Evolutionary conservation across 2,888 invertebrate species (phyloP), one percentile per base, ranked within the genome.

Genomic region (Synanthedon formicaeformis): DNA sequence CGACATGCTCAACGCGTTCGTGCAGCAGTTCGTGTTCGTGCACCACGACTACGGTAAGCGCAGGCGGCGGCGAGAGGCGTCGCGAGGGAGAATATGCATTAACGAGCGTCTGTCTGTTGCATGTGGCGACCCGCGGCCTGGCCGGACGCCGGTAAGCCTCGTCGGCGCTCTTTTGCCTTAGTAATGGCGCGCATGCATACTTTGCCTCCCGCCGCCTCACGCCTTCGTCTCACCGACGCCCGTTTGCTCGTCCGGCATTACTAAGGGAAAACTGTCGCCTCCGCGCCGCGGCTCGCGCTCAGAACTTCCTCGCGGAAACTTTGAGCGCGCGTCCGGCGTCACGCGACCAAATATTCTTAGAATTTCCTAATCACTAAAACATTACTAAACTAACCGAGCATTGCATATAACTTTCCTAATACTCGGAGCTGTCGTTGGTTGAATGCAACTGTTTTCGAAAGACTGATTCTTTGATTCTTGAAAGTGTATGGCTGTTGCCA

Each of bases 21-120:
- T 98, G 55, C 96, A 97, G 79, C 93, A 94, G 62, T 94, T 95
- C 77, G 98, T 98, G 6, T 98, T 98, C 83, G 93, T 95, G 56
- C 93, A 96, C 55, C 96, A 96, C 78, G 95, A 96, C 78, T 96
- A 96, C 88, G 94, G 94, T 93, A 81, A 70, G 45, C 45, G 14
- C 13, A 14, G 13, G 12, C 45, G 14, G 45, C n/a, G 12, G 13
- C 13, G 45, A n/a, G 45, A 45, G 13, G 45, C 45, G 45, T n/a
- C 14, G 45, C 45, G 45, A n/a, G 50, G 48, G 51, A 10, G 34
- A 34, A 34, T 45, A 40, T 41, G 34, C 4, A n/a, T 34, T 13
- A 34, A 14, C 52, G 41, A 34, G 45, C 51, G 52, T 49, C 23
- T 49, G 56, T 18, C 48, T 52, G 27, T 52, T 41, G 18, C 80